Conservation (phyloP, 2,888 invertebrate genomes). For the Apodemia mormo region DNA sequence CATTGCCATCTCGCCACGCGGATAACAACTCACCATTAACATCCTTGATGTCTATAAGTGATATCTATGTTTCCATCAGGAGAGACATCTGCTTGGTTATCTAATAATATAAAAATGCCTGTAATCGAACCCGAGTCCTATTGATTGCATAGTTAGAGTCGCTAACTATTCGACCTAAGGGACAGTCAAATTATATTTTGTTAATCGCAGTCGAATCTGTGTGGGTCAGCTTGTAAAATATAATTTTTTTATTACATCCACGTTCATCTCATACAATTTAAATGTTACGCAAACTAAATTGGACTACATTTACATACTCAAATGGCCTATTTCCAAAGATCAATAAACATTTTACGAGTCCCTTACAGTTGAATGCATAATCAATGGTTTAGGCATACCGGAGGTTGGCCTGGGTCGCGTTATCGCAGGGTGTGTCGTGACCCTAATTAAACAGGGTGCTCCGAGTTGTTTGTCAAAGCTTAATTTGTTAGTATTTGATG, state of each 20-base stretch:
- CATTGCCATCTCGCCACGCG: no score
- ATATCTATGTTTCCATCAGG: no score
- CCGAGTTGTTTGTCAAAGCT: conserved; percentile 36
- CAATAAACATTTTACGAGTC: conserved; percentile 17
- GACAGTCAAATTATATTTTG: no score
- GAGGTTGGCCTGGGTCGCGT: conserved; percentile 20
- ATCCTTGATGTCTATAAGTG: no score
- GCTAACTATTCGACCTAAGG: no score
- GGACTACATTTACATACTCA: conserved; percentile 10
- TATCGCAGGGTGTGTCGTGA: conserved; percentile 40
- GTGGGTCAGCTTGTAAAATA: background rate
- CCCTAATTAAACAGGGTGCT: conserved; percentile 55
- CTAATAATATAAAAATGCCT: no score
- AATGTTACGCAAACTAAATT: background rate
- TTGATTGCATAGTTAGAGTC: no score
- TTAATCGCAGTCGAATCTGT: no score
- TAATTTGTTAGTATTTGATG: conserved; percentile 39
- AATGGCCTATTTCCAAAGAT: conserved; percentile 15
- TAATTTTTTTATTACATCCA: background rate
- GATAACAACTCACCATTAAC: no score
- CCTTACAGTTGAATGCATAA: conserved; percentile 15
- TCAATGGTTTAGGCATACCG: background rate
- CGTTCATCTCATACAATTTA: background rate
- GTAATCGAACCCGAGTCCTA: no score
- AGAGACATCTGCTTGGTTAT: no score